Conservation (phyloP, 2,888 invertebrate species). For the Helicoverpa assulta region DNA sequence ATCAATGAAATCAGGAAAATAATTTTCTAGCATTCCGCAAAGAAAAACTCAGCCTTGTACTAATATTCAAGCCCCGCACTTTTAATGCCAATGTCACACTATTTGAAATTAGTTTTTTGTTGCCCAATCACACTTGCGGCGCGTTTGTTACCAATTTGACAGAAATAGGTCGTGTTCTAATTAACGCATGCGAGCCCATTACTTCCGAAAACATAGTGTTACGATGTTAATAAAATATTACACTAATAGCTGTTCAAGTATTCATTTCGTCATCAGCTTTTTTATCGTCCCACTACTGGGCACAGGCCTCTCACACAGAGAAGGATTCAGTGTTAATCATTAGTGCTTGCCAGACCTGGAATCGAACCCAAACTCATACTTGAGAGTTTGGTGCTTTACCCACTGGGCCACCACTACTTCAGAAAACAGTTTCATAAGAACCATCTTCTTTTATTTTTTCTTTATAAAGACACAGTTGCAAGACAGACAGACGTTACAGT, state of each 20-base stretch:
- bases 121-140: neutral
- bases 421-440: too few relatives aligned
- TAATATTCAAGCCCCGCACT: neutral
- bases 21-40: neutral
- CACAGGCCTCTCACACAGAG: too few relatives aligned
- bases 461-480: neutral
- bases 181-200: neutral
- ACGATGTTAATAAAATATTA: too few relatives aligned
- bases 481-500: neutral
- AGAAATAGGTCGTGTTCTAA: neutral
- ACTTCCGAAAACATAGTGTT: too few relatives aligned
- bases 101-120: neutral
- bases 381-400: too few relatives aligned
- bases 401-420: too few relatives aligned
- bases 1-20: neutral
- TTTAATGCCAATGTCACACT: neutral
- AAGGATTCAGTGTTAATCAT: too few relatives aligned
- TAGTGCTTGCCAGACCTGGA: too few relatives aligned
- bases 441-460: neutral
- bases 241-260: too few relatives aligned
- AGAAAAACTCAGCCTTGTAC: neutral
- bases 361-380: too few relatives aligned
- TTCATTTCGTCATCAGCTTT: too few relatives aligned
- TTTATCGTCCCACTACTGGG: too few relatives aligned
- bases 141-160: neutral